Percentiles rank a stretch among this genome's conserved stretches.
Evolutionary conservation across 2,888 invertebrate species (phyloP).

Genomic region (Silvanus unidentatus): DNA sequence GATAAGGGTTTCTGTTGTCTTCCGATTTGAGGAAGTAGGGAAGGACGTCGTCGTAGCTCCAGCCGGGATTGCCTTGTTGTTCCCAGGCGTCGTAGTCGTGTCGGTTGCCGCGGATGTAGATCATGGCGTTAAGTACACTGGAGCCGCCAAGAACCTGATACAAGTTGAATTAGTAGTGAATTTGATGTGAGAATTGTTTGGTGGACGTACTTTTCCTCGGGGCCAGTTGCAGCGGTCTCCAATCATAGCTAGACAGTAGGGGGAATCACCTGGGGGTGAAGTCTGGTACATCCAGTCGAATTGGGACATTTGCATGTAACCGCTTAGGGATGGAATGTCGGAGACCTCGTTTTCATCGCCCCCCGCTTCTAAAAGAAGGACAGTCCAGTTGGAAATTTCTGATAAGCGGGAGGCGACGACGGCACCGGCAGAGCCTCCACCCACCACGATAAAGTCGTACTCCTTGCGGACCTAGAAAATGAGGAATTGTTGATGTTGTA

Average conservation of each 20-base stretch:
- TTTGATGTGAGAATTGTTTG: not conserved
- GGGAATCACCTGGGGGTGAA: conserved; percentile 66
- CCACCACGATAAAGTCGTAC: conserved; percentile 83
- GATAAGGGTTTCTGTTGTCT: conserved; percentile 79
- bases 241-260: conserved; percentile 83
- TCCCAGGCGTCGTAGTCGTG: conserved; percentile 87
- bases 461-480: conserved; percentile 61
- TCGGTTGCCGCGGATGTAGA: conserved; percentile 82
- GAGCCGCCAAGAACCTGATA: conserved; percentile 70
- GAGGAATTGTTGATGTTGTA: no score
- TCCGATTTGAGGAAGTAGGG: conserved; percentile 84
- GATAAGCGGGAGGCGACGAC: conserved; percentile 80
- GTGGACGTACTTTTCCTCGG: conserved; percentile 68
- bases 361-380: conserved; percentile 79
- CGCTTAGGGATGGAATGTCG: conserved; percentile 79
- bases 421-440: conserved; percentile 85
- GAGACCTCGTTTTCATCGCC: conserved; percentile 85
- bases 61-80: conserved; percentile 73
- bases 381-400: conserved; percentile 75
- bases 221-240: conserved; percentile 88
- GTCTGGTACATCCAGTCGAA: conserved; percentile 92
- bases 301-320: conserved; percentile 77
- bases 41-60: conserved; percentile 76
- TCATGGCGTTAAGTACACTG: conserved; percentile 86
- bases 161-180: conserved; percentile 6